Evolutionary conservation across 2,113 vertebrate genomes (phyloP).

Genomic region (Solea solea): DNA sequence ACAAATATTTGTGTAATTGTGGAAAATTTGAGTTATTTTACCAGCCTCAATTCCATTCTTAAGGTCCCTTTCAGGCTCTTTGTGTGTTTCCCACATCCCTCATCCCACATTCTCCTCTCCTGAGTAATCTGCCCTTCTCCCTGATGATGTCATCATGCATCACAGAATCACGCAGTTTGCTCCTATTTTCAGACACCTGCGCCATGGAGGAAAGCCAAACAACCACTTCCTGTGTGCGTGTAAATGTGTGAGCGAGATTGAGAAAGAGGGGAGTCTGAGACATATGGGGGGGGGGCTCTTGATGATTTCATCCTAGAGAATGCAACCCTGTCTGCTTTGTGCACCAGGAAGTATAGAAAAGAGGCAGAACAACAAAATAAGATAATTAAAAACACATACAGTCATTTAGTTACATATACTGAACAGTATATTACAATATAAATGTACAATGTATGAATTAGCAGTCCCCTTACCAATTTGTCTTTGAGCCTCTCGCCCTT

Average conservation of each 20-base stretch:
- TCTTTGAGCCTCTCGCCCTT: slow-evolving; percentile 98
- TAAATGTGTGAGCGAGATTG: slow-evolving; percentile 28
- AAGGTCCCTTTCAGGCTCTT: slow-evolving; percentile 25
- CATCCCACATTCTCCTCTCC: slow-evolving; percentile 65
- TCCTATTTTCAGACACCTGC: slow-evolving; percentile 80
- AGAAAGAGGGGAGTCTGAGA: slow-evolving; percentile 24
- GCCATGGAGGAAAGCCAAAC: slow-evolving; percentile 69
- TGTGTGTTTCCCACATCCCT: slow-evolving; percentile 60
- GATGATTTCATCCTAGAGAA: slow-evolving; percentile 56
- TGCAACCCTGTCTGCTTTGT: slow-evolving; percentile 19
- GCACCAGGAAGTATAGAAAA: slow-evolving; percentile 1
- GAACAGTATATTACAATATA: neutral
- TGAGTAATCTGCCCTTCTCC: slow-evolving; percentile 73
- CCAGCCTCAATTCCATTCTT: slow-evolving; percentile 31
- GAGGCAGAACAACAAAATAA: neutral
- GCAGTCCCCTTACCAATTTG: slow-evolving; percentile 90
- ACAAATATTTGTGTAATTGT: slow-evolving; percentile 27
- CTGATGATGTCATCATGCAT: slow-evolving; percentile 75
- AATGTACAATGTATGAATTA: neutral
- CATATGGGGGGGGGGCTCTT: slow-evolving; percentile 1
- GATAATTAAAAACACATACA: neutral
- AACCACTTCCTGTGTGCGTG: slow-evolving; percentile 70
- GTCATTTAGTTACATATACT: neutral
- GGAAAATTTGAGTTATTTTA: slow-evolving; percentile 27
- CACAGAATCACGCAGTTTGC: slow-evolving; percentile 68